Evolutionary conservation across 2,797 vertebrate genomes (phyloP).

Genomic region (Antennarius maculatus): DNA sequence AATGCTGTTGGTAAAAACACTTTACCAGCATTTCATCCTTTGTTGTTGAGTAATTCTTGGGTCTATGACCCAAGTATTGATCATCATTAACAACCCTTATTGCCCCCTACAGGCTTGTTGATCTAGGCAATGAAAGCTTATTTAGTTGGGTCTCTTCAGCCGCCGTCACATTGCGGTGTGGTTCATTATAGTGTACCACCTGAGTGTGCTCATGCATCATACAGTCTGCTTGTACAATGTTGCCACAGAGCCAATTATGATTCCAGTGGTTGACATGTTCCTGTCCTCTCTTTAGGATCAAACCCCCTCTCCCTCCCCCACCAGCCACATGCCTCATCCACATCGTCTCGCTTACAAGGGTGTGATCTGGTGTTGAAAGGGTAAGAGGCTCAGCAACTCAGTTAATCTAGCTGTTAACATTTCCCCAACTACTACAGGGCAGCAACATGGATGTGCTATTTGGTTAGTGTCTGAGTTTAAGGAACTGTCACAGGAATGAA

Average conservation of each 20-base stretch:
- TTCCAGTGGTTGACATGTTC: constrained; percentile 10
- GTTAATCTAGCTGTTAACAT: constrained; percentile 74
- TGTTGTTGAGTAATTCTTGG: constrained; percentile 33
- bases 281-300: constrained; percentile 6
- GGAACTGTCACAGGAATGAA: not conserved
- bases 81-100: constrained; percentile 38
- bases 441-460: constrained; percentile 16
- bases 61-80: constrained; percentile 34
- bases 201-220: not conserved
- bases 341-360: constrained; percentile 62
- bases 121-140: constrained; percentile 36
- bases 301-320: constrained; percentile 1
- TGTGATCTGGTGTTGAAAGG: constrained; percentile 78
- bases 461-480: constrained; percentile 65
- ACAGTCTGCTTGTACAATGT: constrained; percentile 7
- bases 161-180: constrained; percentile 8
- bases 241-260: not conserved
- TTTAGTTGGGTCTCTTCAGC: constrained; percentile 34
- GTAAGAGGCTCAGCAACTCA: constrained; percentile 82
- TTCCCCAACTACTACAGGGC: constrained; percentile 52
- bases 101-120: constrained; percentile 30
- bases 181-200: not conserved
- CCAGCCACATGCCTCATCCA: constrained; percentile 45
- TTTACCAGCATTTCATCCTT: constrained; percentile 29
- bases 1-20: not conserved